Evolutionary conservation across 2,797 vertebrate species (phyloP).

Genomic region (Scarus forsteni): DNA sequence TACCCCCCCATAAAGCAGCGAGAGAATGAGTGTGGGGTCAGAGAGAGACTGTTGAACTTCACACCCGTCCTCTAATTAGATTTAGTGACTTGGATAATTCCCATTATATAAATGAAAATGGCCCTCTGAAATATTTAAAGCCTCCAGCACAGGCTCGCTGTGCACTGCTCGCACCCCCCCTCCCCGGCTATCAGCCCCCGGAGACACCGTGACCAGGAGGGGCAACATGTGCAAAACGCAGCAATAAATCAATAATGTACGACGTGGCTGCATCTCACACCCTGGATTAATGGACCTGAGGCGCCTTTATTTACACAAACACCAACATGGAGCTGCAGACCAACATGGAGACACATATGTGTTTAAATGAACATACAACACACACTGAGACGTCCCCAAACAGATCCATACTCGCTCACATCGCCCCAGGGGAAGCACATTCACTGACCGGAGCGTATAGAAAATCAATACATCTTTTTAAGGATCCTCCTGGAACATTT

Average conservation of each 20-base stretch:
- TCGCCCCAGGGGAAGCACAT: slow-evolving; percentile 5
- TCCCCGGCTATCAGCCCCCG: slow-evolving; percentile 21
- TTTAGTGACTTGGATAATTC: slow-evolving; percentile 79
- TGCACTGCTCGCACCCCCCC: not conserved
- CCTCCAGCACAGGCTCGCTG: slow-evolving; percentile 26
- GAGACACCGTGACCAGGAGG: slow-evolving; percentile 50
- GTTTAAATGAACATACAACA: not conserved
- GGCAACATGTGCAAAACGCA: slow-evolving; percentile 76
- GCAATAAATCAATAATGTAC: slow-evolving; percentile 78
- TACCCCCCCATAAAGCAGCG: slow-evolving; percentile 24
- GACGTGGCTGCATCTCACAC: slow-evolving; percentile 57
- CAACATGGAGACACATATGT: not conserved
- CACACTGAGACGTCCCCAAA: not conserved
- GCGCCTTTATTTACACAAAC: slow-evolving; percentile 7
- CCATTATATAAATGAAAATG: slow-evolving; percentile 81
- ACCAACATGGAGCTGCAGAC: not conserved
- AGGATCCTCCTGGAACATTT: slow-evolving; percentile 23
- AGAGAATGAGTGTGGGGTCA: slow-evolving; percentile 10
- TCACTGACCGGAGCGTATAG: slow-evolving; percentile 3
- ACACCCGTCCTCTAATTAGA: slow-evolving; percentile 77
- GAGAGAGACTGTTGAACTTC: slow-evolving; percentile 50
- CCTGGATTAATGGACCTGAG: slow-evolving; percentile 31
- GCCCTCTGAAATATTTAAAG: slow-evolving; percentile 78
- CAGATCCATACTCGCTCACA: not conserved
- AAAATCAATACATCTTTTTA: slow-evolving; percentile 46